Conservation (phyloP, 2,113 vertebrate genomes). For the Nesoenas mayeri region DNA sequence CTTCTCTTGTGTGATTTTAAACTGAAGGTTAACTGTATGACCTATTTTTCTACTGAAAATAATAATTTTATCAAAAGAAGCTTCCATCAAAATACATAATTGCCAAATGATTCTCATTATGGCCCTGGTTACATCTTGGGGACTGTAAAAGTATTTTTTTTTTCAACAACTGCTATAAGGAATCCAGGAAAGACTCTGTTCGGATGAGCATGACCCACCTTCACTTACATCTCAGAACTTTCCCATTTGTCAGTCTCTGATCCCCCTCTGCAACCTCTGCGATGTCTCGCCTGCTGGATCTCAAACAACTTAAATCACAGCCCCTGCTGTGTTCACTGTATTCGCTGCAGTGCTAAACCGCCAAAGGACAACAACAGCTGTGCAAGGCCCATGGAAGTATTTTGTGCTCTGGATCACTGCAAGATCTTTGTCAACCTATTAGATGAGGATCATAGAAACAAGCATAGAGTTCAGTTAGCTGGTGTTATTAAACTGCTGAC, state of each 20-base stretch:
- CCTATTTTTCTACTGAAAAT: not conserved
- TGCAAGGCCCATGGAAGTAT: not conserved
- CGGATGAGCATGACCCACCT: not conserved
- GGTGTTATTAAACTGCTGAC: not conserved
- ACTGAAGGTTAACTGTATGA: not conserved
- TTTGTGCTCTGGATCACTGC: not conserved
- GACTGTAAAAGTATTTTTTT: not conserved
- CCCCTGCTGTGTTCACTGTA: rapidly evolving
- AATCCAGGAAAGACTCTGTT: not conserved
- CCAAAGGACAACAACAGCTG: not conserved
- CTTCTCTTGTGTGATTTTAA: not conserved
- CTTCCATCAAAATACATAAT: not conserved
- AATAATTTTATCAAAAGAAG: not conserved
- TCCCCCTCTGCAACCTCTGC: not conserved
- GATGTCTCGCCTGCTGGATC: rapidly evolving
- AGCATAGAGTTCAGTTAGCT: not conserved
- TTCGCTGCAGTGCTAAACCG: not conserved
- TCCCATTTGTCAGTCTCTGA: not conserved
- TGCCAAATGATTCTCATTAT: not conserved
- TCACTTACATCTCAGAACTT: not conserved
- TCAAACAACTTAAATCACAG: not conserved
- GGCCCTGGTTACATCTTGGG: not conserved
- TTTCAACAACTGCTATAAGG: not conserved
- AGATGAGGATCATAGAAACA: not conserved
- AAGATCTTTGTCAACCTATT: not conserved